These are phyloP conservation scores for Sphaerophoria taeniata DNA, from an alignment of 2,888 invertebrate genomes.

Conservation along the genomic window DNA sequence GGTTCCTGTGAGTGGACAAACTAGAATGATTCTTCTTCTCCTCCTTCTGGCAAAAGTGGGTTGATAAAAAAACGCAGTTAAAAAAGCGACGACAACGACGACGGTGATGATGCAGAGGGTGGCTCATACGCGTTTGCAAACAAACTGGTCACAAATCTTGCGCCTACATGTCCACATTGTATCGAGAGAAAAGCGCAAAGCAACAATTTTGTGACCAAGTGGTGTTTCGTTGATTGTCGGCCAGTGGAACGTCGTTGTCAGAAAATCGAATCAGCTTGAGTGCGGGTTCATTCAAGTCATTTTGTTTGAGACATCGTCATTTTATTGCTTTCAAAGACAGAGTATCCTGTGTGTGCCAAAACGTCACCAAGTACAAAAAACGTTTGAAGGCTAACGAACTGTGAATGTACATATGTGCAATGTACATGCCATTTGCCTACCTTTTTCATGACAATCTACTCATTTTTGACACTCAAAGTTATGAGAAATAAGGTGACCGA, in stretches of 20 bases:
- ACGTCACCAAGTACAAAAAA: neutral
- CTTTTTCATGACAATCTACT: no score
- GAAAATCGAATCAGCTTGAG: slow-evolving; percentile 19
- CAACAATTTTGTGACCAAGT: no score
- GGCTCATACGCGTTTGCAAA: slow-evolving; percentile 31
- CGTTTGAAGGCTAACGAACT: no score
- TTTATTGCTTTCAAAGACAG: slow-evolving; percentile 55
- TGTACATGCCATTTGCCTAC: no score
- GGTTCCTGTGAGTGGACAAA: slow-evolving; percentile 52
- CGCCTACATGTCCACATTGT: slow-evolving; percentile 35
- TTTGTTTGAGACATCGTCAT: slow-evolving; percentile 59
- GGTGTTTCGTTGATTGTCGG: no score
- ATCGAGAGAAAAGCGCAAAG: no score
- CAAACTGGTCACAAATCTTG: slow-evolving; percentile 50
- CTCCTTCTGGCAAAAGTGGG: slow-evolving; percentile 32
- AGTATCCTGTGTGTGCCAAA: slow-evolving; percentile 42
- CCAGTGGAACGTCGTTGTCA: neutral
- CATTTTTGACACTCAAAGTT: no score
- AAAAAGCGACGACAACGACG: slow-evolving; percentile 28
- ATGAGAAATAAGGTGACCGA: no score
- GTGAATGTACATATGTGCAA: no score
- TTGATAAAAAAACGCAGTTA: slow-evolving; percentile 35
- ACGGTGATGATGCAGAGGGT: slow-evolving; percentile 32
- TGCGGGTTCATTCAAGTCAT: slow-evolving; percentile 59
- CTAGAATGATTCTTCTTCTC: slow-evolving; percentile 64